Base-by-base conservation (phyloP, 2,797 vertebrate species). In the Neosilurus mollespiculum region DNA sequence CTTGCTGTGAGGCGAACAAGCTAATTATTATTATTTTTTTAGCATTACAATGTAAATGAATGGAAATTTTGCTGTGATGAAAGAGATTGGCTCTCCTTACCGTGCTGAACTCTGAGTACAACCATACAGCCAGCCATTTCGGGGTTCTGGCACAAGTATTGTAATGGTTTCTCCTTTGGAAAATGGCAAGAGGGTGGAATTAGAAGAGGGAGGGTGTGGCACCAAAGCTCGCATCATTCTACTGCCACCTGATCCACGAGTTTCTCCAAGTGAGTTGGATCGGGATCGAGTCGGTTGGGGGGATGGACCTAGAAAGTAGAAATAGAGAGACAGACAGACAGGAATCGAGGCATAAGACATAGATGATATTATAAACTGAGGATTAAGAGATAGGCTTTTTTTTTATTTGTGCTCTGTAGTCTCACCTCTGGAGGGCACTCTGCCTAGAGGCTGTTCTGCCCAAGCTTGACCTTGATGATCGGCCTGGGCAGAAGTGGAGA, bases 101-200 rank as follows among this genome's bases (percentile, higher is more conserved):
- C 88, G 87, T 78, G 94, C 87, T 0, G 92, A 92, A 86, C 91
- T 93, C 75, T 96, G 95, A 53, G 93, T 89, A 0, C 91, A 93
- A 78, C 98, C 98, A 0, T 95, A 99, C 18, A 99, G 93, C 98
- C 98, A 99, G 85, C 98, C 98, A 0, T 99, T 99, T 87, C 90
- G 93, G 0, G 96, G 92, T 34, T 96, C 93, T 0, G 91, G 92
- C 80, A 94, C 93, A 86, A 97, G 88, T 88, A 97, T 92, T 0
- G 79, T 92, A 89, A 99, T 92, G 18, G 92, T 30, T 14, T 96
- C 95, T 30, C 96, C 97, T 0, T 56, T 90, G 30, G 87, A 85
- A 76, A 99, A 98, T 49, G 90, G 91, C 84, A 99, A 94, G 90
- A 98, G 88, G 58, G 96, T 98, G 86, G 93, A 89, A 87, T 95